Evolutionary conservation across 2,113 vertebrate genomes (phyloP).

Genomic region (Siniperca knerii): DNA sequence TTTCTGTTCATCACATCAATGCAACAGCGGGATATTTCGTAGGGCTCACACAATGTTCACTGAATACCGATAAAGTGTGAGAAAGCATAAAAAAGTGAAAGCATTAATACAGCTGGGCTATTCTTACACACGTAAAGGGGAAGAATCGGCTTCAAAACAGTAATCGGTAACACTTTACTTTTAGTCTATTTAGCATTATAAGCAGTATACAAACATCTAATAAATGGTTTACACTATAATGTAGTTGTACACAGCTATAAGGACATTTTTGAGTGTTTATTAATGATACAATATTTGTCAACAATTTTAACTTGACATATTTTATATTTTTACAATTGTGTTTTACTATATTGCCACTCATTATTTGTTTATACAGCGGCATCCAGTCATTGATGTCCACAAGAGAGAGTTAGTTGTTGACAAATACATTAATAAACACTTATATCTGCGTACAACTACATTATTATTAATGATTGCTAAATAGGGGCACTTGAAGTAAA

Average conservation of each 20-base stretch:
- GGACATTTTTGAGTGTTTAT: neutral
- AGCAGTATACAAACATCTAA: neutral
- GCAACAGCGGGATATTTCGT: conserved; percentile 56
- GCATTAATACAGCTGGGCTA: neutral
- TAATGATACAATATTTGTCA: neutral
- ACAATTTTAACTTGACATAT: neutral
- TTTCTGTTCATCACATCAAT: conserved; percentile 41
- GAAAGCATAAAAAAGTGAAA: conserved; percentile 34
- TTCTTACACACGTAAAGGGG: neutral
- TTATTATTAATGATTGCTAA: neutral
- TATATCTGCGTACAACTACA: neutral
- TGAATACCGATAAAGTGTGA: conserved; percentile 38
- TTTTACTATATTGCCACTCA: neutral
- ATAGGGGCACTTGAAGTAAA: neutral
- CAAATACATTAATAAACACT: too few relatives aligned
- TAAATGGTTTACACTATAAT: neutral
- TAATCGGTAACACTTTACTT: neutral
- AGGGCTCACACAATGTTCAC: conserved; percentile 27
- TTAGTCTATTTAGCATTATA: neutral
- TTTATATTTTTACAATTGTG: too few relatives aligned
- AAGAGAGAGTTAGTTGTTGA: too few relatives aligned
- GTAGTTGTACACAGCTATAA: neutral
- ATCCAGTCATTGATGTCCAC: neutral
- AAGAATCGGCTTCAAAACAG: neutral
- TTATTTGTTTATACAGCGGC: neutral